Evolutionary conservation across 1,140 invertebrate genomes (phyloP).

Genomic region (Hydropsyche tenuis): DNA sequence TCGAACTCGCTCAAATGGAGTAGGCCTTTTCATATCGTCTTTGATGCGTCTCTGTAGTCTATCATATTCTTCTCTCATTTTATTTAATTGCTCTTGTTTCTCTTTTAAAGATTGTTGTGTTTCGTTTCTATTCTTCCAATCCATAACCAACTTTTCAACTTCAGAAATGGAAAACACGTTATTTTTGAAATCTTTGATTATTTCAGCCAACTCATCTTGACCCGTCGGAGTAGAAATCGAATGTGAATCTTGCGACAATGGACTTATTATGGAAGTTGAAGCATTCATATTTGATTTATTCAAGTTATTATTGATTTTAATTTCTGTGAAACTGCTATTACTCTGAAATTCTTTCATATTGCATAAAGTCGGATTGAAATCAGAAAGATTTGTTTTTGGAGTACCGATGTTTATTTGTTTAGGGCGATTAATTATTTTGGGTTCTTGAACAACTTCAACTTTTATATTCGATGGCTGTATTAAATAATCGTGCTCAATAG

Average conservation of each 20-base stretch:
- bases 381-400: slow-evolving; percentile 14
- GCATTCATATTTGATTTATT: not conserved
- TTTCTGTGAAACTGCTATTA: slow-evolving; percentile 36
- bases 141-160: slow-evolving; percentile 82
- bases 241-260: slow-evolving; percentile 39
- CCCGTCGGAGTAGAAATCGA: slow-evolving; percentile 53
- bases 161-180: slow-evolving; percentile 84
- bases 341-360: slow-evolving; percentile 58
- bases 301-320: slow-evolving; percentile 21
- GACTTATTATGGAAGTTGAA: not conserved
- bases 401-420: slow-evolving; percentile 52
- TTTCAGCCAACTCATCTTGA: slow-evolving; percentile 82
- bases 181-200: slow-evolving; percentile 89
- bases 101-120: slow-evolving; percentile 85
- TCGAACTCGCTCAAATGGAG: slow-evolving; percentile 78
- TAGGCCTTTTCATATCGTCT: slow-evolving; percentile 73
- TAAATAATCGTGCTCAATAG: slow-evolving; percentile 64
- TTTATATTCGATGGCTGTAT: slow-evolving; percentile 68
- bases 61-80: slow-evolving; percentile 81
- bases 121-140: slow-evolving; percentile 84
- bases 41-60: slow-evolving; percentile 79
- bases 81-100: slow-evolving; percentile 80
- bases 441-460: slow-evolving; percentile 56
- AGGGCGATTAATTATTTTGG: slow-evolving; percentile 59
- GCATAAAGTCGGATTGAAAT: slow-evolving; percentile 53